Conservation (phyloP, 1,140 invertebrate genomes). For the Ylistrum balloti region DNA sequence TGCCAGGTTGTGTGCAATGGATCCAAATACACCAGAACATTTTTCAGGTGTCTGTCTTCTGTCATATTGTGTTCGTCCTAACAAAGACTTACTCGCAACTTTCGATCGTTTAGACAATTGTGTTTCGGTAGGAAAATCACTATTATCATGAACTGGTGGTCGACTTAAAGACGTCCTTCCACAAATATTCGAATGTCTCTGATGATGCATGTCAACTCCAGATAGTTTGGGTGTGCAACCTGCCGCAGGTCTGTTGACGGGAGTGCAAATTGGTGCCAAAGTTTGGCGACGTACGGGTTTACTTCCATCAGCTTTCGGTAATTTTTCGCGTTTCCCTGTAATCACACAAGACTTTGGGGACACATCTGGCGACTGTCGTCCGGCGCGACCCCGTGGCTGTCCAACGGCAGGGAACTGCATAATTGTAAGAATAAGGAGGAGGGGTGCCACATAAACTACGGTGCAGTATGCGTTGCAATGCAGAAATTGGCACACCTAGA, state of each 20-base stretch:
- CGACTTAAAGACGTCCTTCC: background rate
- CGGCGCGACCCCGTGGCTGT: background rate
- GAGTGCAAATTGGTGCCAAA: background rate
- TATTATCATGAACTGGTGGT: background rate
- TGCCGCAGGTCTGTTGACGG: background rate
- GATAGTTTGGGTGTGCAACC: background rate
- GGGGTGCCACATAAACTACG: background rate
- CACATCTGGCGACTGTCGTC: background rate
- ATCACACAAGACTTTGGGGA: background rate
- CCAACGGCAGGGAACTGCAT: background rate
- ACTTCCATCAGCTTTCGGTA: constrained; percentile 7
- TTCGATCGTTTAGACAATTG: background rate
- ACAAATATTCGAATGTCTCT: background rate
- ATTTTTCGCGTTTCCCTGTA: background rate
- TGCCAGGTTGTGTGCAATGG: background rate
- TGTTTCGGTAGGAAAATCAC: background rate
- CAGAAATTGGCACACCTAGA: background rate
- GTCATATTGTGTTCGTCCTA: background rate
- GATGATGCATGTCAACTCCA: background rate
- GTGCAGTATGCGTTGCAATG: constrained; percentile 1
- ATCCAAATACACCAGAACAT: background rate
- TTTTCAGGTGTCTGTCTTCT: constrained; percentile 25
- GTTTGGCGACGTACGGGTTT: background rate
- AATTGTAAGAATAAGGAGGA: background rate
- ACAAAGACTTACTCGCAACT: background rate